These are phyloP conservation scores for Hylaea fasciaria DNA, from an alignment of 2,888 invertebrate species.

Conservation along the genomic window DNA sequence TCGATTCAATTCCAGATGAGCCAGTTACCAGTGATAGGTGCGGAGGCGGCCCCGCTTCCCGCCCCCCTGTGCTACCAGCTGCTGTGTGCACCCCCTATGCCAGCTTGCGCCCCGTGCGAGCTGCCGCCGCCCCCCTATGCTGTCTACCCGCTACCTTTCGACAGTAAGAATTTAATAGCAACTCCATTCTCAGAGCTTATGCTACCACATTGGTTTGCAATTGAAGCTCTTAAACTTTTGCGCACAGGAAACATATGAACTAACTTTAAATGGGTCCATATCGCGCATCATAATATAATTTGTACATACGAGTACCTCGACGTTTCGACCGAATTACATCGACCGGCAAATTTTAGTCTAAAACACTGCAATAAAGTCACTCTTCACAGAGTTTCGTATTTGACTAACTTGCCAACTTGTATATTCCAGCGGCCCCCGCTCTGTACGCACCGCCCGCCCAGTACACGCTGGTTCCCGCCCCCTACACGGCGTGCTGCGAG, in stretches of 20 bases:
- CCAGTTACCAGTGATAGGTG: conserved; percentile 71
- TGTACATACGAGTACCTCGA: too few species aligned
- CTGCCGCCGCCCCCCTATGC: conserved; percentile 76
- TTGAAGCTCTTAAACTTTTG: too few species aligned
- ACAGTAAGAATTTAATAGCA: conserved; percentile 62
- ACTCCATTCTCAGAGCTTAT: too few species aligned
- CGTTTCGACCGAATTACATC: too few species aligned
- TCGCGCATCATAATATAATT: too few species aligned
- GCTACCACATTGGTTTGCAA: too few species aligned
- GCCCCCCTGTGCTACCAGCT: conserved; percentile 75
- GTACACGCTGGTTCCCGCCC: conserved; percentile 74
- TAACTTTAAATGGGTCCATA: too few species aligned
- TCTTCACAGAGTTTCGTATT: too few species aligned
- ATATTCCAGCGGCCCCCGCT: conserved; percentile 65
- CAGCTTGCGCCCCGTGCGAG: conserved; percentile 75
- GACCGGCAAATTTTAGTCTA: too few species aligned
- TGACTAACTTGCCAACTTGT: too few species aligned
- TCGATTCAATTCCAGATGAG: conserved; percentile 65
- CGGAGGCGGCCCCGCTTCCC: conserved; percentile 69
- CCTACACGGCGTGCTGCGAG: conserved; percentile 75
- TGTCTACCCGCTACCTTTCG: conserved; percentile 74
- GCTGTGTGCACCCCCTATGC: conserved; percentile 75
- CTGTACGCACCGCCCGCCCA: conserved; percentile 76
- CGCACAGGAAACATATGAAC: too few species aligned
- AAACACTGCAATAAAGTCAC: too few species aligned